Conservation (phyloP, 1,140 invertebrate species). For the Drosophila subpulchrella region DNA sequence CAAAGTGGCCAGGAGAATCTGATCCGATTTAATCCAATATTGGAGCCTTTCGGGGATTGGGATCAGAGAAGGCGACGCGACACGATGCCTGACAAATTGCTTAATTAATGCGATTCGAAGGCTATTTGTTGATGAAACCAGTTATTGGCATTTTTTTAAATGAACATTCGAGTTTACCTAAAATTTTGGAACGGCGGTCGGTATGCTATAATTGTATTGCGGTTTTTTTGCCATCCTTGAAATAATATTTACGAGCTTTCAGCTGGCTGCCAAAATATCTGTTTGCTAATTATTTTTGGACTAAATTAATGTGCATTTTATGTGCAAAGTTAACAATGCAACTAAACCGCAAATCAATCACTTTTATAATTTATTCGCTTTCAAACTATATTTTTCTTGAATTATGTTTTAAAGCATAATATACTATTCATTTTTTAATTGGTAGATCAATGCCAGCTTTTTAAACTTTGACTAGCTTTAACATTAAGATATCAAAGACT, state of each 20-base stretch:
- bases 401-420: no score
- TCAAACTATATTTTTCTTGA: background rate
- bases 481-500: background rate
- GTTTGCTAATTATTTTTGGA: background rate
- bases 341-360: slow-evolving; percentile 16
- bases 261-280: background rate
- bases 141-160: slow-evolving; percentile 69
- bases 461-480: background rate
- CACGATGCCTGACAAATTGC: slow-evolving; percentile 74
- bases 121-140: slow-evolving; percentile 67
- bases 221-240: slow-evolving; percentile 58
- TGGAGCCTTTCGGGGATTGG: slow-evolving; percentile 26
- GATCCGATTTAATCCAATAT: slow-evolving; percentile 9
- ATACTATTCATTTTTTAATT: no score
- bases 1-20: slow-evolving; percentile 45
- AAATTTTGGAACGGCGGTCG: slow-evolving; percentile 19
- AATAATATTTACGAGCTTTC: slow-evolving; percentile 1
- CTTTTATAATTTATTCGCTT: background rate
- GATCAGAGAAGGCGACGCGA: slow-evolving; percentile 36
- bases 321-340: background rate
- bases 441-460: no score
- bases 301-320: background rate
- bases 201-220: slow-evolving; percentile 47
- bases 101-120: slow-evolving; percentile 74
- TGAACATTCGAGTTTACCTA: slow-evolving; percentile 44